Base-by-base conservation (phyloP, 1,140 invertebrate species). In the Chionoecetes opilio region DNA sequence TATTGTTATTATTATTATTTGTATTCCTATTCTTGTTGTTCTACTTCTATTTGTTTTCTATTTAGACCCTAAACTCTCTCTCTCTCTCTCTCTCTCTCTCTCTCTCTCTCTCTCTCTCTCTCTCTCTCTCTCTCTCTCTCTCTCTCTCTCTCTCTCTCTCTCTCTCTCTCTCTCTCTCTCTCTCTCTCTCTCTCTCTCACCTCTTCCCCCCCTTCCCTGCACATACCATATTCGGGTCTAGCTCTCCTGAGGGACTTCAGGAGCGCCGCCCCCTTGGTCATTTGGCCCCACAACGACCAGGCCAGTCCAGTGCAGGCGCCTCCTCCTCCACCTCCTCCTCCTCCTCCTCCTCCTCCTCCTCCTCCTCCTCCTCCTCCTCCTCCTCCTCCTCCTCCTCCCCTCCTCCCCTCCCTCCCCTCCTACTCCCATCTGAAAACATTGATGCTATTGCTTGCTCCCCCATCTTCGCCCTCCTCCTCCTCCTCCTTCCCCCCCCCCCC, bases 371-470 rank as follows among this genome's bases (percentile, higher is more conserved):
- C 46, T 53, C 46, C 46, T 9, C 46, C 46, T 53, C 46, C 46
- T 41, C 38, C 38, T 41, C 38, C 38, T 41, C 38, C 38, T 41
- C 38, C 38, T 41, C 38, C 38, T 41, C 38, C 38, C 84, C 32
- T 31, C 34, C 21, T 21, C 84, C 35, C 84, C 35, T 38, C 35
- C 84, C 9, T 6, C 35, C n/a, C 35, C 32, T 86, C 84, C 35
- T 38, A 17, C 32, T 86, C 84, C 35, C 84, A 35, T 38, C 84
- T 86, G 32, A 86, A n/a, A 75, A 75, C 63, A 75, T 75, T 75
- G 63, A 75, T 75, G 63, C 63, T 75, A 75, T 75, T 75, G 63
- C 63, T 75, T 75, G 63, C 84, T 86, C 84, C 35, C 35, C 84
- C 21, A 34, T 86, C 84, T 86, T 38, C 14, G 3, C 26, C 84